Conservation (phyloP, 1,140 invertebrate species). For the Chrysopa pallens region DNA sequence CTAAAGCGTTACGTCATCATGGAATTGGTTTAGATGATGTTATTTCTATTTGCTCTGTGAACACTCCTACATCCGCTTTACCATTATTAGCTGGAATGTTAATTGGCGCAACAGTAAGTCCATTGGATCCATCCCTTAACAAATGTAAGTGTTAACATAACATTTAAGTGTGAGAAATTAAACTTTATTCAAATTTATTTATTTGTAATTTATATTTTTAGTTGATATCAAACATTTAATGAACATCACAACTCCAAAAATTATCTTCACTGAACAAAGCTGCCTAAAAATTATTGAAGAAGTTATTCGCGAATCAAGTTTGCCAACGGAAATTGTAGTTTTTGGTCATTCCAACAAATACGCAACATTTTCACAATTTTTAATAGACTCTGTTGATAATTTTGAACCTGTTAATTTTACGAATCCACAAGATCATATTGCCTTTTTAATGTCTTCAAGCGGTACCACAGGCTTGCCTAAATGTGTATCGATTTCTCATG, state of each 20-base stretch:
- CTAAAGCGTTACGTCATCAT: background rate
- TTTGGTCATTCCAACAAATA: constrained; percentile 1
- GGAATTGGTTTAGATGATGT: constrained; percentile 2
- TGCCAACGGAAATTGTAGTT: background rate
- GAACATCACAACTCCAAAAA: constrained; percentile 1
- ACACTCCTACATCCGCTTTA: background rate
- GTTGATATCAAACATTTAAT: constrained; percentile 2
- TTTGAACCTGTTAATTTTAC: background rate
- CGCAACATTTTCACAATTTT: background rate
- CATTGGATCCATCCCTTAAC: constrained; percentile 2
- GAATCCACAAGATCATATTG: background rate
- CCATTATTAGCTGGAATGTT: constrained; percentile 1
- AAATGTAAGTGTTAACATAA: background rate
- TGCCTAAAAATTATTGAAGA: background rate
- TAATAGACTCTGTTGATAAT: background rate
- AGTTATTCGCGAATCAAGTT: background rate
- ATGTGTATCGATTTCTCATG: constrained; percentile 47
- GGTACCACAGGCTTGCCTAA: constrained; percentile 61
- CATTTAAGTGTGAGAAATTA: too few relatives aligned
- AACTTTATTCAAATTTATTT: background rate
- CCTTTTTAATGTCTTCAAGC: constrained; percentile 31
- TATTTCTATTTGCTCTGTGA: background rate
- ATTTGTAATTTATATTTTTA: background rate
- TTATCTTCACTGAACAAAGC: constrained; percentile 1
- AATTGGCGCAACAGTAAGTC: background rate